These are phyloP conservation scores for Craseonycteris thonglongyai DNA, from an alignment of 2,113 vertebrate species.

Conservation along the genomic window DNA sequence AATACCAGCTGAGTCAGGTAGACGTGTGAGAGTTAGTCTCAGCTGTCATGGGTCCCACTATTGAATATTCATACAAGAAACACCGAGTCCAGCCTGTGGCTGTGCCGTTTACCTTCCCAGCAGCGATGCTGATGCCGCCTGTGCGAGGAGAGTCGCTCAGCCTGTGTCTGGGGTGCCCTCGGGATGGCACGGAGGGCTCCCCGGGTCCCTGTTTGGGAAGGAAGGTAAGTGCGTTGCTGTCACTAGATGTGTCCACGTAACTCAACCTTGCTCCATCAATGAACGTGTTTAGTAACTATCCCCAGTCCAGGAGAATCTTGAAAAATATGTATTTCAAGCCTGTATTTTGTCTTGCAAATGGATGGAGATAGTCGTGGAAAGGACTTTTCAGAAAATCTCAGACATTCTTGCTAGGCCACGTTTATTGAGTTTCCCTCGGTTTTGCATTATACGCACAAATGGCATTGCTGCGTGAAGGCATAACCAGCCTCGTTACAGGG, in stretches of 20 bases:
- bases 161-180: rapidly evolving
- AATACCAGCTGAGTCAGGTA: rapidly evolving
- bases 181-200: rapidly evolving
- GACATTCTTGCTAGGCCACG: not conserved
- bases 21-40: not conserved
- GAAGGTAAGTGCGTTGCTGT: not conserved
- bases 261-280: not conserved
- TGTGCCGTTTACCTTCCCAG: rapidly evolving
- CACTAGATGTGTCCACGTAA: not conserved
- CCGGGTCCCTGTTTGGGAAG: too few relatives aligned
- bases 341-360: not conserved
- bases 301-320: not conserved
- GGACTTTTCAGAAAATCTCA: not conserved
- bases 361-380: not conserved
- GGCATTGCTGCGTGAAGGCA: not conserved
- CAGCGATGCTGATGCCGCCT: rapidly evolving
- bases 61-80: not conserved
- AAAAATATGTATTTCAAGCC: not conserved
- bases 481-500: not conserved
- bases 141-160: too few relatives aligned
- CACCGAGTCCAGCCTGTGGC: rapidly evolving
- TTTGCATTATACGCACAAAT: not conserved
- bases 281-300: not conserved
- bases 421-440: not conserved
- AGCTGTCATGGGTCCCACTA: not conserved